A percentile compares a stretch with the other conserved stretches of the same genome.
Evolutionary conservation across 2,888 invertebrate genomes (phyloP).

Genomic region (Pterostichus madidus): DNA sequence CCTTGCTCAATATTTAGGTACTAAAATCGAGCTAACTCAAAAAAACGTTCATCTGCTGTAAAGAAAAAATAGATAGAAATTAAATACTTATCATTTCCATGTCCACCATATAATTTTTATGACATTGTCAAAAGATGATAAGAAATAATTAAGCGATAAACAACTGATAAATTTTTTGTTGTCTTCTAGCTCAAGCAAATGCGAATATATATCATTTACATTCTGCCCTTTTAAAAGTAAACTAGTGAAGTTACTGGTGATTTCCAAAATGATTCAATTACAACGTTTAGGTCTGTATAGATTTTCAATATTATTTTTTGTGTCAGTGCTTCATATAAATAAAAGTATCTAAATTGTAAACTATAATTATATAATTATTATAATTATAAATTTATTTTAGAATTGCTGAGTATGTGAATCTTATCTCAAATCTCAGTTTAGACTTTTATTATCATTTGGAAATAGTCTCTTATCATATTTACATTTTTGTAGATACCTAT

Average conservation of each 20-base stretch:
- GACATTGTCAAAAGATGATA: constrained; percentile 25
- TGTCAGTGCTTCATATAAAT: neutral
- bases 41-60: too few relatives aligned
- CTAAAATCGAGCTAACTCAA: too few relatives aligned
- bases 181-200: neutral
- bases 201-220: neutral
- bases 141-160: constrained; percentile 47
- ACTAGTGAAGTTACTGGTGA: neutral
- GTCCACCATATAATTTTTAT: neutral
- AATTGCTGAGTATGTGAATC: neutral
- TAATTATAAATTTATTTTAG: too few relatives aligned
- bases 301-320: neutral
- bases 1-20: too few relatives aligned
- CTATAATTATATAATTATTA: too few relatives aligned
- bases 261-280: neutral
- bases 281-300: neutral
- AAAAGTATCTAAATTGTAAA: too few relatives aligned
- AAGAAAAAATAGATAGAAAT: too few relatives aligned
- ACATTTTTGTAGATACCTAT: neutral
- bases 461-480: constrained; percentile 19
- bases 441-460: constrained; percentile 4
- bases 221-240: constrained; percentile 13
- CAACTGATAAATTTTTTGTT: constrained; percentile 33
- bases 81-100: neutral
- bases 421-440: constrained; percentile 20